Evolutionary conservation across 2,797 vertebrate genomes (phyloP), one percentile per base, ranked within the genome.

Genomic region (Leptatherina wallacei): DNA sequence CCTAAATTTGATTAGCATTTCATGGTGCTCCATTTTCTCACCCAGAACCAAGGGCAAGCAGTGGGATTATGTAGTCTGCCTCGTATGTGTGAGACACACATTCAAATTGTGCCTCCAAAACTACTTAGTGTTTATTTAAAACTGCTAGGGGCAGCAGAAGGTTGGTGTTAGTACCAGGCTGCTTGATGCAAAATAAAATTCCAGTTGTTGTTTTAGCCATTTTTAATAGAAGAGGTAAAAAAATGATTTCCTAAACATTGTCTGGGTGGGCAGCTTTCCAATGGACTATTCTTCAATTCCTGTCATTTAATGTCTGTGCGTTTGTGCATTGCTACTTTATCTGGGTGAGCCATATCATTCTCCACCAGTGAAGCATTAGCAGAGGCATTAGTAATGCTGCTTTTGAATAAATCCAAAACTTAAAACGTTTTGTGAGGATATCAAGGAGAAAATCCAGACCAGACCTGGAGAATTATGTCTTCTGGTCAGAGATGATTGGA

Each of bases 1-100:
- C 64, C 40, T 77, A 89, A 89, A 92, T 91, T 91, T 90, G 88
- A 92, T 93, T 91, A 91, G 83, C 70, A 91, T 90, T 93, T 91
- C 75, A 85, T 59, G 77, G 74, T 62, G 75, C 83, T 85, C 67
- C 75, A 81, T 85, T 90, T 90, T 80, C 57, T 80, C 42, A 18
- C 72, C 68, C 59, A 64, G 77, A 58, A 78, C 85, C 83, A 85
- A 92, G 90, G 87, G 77, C 80, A 75, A 77, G 71, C 47, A 44
- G 8, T 65, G 60, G 75, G 78, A 86, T 82, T 75, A 83, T 72
- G 49, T 61, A 65, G 64, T 40, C 69, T 59, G 71, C 67, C 74
- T 81, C 51, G 55, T 69, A 80, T 18, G 65, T 71, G 64, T 40
- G 38, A 69, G 56, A 76, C 64, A 35, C 63, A 62, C 22, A 14